Evolutionary conservation across 2,888 invertebrate genomes (phyloP).

Genomic region (Blomia tropicalis): DNA sequence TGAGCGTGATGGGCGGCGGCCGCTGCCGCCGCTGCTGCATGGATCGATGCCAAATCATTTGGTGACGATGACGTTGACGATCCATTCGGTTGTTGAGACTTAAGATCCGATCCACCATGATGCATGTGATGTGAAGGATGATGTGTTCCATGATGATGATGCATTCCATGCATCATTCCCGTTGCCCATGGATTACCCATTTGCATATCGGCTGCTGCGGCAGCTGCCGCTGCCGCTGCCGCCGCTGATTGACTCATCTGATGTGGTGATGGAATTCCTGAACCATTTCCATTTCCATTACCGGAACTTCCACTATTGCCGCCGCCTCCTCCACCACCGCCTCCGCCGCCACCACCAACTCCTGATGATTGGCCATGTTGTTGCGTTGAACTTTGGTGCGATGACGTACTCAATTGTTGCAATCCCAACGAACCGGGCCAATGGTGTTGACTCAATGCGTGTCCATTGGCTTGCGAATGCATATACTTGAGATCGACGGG

Average conservation of each 20-base stretch:
- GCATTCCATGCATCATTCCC: neutral
- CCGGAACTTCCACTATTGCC: too few relatives aligned
- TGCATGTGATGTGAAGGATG: neutral
- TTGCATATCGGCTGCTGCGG: constrained; percentile 2
- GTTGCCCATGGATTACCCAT: neutral
- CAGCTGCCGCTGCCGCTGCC: neutral
- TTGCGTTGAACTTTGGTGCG: neutral
- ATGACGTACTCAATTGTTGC: neutral
- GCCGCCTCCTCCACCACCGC: too few relatives aligned
- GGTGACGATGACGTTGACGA: constrained; percentile 45
- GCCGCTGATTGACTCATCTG: neutral
- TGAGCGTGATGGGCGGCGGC: constrained; percentile 41
- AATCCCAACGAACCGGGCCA: neutral
- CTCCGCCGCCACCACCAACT: too few relatives aligned
- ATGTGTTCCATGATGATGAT: neutral
- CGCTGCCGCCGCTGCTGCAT: constrained; percentile 42
- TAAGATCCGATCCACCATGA: neutral
- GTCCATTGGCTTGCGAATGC: constrained; percentile 43
- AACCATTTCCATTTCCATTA: too few relatives aligned
- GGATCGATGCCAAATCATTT: constrained; percentile 23
- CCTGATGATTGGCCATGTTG: constrained; percentile 30
- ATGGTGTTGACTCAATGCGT: constrained; percentile 24
- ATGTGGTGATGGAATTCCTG: neutral
- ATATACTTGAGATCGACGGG: constrained; percentile 16
- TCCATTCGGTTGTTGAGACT: constrained; percentile 31